phyloP scores from a whole-genome alignment of 2,797 vertebrate genomes.

The Sebastes nivosus region DNA sequence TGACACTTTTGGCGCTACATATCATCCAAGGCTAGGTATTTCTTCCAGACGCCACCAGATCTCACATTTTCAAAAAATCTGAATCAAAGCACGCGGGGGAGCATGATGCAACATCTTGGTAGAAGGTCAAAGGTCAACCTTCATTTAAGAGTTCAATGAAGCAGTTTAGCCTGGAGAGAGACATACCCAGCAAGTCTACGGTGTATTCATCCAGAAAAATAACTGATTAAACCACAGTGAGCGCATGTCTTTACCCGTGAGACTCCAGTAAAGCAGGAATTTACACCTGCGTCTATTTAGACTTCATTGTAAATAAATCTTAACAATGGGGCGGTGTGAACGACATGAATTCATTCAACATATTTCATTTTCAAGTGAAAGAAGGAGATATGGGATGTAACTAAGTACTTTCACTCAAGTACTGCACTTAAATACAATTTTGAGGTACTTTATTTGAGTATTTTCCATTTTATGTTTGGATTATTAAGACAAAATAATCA shows the following conservation, averaged over 20 bases:
- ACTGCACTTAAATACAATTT: too few species aligned
- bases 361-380: background rate
- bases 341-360: background rate
- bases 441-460: too few species aligned
- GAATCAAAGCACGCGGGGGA: background rate
- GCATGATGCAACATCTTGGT: constrained; percentile 32
- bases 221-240: constrained; percentile 47
- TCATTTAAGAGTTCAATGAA: constrained; percentile 64
- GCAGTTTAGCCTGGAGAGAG: constrained; percentile 44
- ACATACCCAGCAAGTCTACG: constrained; percentile 28
- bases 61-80: constrained; percentile 24
- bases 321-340: background rate
- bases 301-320: background rate
- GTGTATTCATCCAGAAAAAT: constrained; percentile 61
- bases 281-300: constrained; percentile 32
- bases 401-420: background rate
- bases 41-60: constrained; percentile 22
- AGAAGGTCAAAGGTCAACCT: constrained; percentile 54
- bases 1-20: background rate
- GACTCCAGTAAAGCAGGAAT: constrained; percentile 16
- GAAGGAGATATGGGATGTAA: background rate
- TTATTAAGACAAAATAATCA: too few species aligned
- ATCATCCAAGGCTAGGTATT: constrained; percentile 5
- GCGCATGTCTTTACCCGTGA: constrained; percentile 31
- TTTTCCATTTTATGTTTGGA: too few species aligned